Base-by-base conservation (phyloP, 1,140 invertebrate species). In the Bombus sylvicola region DNA sequence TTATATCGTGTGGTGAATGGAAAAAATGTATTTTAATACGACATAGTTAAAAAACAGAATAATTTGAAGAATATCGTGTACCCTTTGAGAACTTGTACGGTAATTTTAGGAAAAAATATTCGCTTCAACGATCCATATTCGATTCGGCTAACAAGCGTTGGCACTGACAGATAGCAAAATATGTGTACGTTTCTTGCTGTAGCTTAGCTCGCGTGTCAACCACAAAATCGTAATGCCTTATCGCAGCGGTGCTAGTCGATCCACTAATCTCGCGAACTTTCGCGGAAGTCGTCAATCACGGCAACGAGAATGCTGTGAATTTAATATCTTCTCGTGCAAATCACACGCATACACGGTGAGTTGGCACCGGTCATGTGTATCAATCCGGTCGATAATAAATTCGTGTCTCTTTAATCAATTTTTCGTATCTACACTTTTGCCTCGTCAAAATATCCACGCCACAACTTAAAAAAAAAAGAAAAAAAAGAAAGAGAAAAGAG, bases 231-330 rank as follows among this genome's bases (percentile, higher is more conserved):
- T 15, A 31, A 72, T 59, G 6, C 37, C 28, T 72, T 72, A 57
- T 81, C 37, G 34, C 79, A 15, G 12, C 15, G 13, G 13, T 15
- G 28, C 79, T 25, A 59, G 53, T 72, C 68, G 74, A 77, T 41
- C 22, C 73, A 10, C 22, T n/a, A 76, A 53, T 41, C 15, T 72
- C 47, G 77, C 53, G 39, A 87, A 89, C 76, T 89, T 89, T 69
- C 31, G 59, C 43, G 82, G 73, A 81, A 81, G 39, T 83, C 72
- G 86, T 62, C 75, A n/a, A 74, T 53, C 68, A 73, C 73, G 81
- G 37, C 41, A 72, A 78, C 76, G 86, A 76, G 82, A 85, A 71
- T 78, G 43, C 66, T 41, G 34, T 64, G 82, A 81, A 88, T 88
- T 88, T 85, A 88, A 89, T 73, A 73, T 76, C 57, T 78, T 69